Evolutionary conservation across 2,113 vertebrate species (phyloP).

Genomic region (Chitala chitala): DNA sequence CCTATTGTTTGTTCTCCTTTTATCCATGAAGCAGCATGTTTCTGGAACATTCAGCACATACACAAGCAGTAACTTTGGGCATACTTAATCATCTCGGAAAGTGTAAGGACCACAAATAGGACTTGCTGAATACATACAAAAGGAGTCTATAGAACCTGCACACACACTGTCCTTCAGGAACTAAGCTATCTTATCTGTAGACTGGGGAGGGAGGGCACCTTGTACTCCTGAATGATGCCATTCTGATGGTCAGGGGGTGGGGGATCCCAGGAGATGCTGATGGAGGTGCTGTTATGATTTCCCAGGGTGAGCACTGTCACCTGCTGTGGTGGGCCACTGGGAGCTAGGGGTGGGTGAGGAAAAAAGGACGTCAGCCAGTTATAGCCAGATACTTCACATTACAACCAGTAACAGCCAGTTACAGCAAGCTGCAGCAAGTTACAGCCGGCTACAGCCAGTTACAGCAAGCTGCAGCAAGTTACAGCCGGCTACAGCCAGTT

Average conservation of each 20-base stretch:
- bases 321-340: constrained; percentile 93
- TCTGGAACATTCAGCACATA: constrained; percentile 23
- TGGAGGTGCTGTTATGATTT: constrained; percentile 94
- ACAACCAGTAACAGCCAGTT: no score
- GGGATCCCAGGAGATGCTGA: constrained; percentile 97
- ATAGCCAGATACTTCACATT: no score
- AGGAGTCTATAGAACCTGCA: not conserved
- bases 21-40: not conserved
- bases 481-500: no score
- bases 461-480: no score
- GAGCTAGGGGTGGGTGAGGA: constrained; percentile 67
- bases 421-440: no score
- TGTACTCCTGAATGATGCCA: constrained; percentile 96
- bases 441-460: no score
- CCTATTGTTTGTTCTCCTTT: not conserved
- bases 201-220: constrained; percentile 59
- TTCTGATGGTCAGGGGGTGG: constrained; percentile 93
- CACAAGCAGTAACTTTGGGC: not conserved
- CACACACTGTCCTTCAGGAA: not conserved
- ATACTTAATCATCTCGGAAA: not conserved
- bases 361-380: constrained; percentile 32
- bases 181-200: not conserved
- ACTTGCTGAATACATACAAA: constrained; percentile 11
- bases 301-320: constrained; percentile 91
- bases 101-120: not conserved